Conservation (phyloP, 2,888 invertebrate species). For the Eulithis prunata region DNA sequence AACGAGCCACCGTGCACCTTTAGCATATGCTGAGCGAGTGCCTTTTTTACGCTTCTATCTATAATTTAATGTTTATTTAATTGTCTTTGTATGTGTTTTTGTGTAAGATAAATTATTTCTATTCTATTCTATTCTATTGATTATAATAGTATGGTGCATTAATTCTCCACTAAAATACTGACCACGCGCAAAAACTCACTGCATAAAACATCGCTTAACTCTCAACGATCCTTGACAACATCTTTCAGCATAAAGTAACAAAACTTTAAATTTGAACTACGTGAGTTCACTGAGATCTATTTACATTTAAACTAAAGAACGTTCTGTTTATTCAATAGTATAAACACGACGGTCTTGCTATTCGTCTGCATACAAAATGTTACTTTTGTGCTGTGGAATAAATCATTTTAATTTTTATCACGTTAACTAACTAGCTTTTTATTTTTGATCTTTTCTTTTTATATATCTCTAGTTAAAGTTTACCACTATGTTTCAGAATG, state of each 20-base stretch:
- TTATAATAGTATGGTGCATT: not conserved
- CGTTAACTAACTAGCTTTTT: too few relatives aligned
- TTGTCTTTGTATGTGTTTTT: too few relatives aligned
- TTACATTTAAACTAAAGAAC: slow-evolving; percentile 7
- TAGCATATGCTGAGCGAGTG: too few relatives aligned
- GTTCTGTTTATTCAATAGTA: slow-evolving; percentile 10
- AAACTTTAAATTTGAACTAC: slow-evolving; percentile 9
- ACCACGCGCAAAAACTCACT: not conserved
- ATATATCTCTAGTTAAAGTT: too few relatives aligned
- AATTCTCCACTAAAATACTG: not conserved
- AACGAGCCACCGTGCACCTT: too few relatives aligned
- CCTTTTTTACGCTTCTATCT: too few relatives aligned
- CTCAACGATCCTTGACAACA: slow-evolving; percentile 5
- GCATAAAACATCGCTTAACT: slow-evolving; percentile 3
- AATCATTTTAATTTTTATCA: not conserved
- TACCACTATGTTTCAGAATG: too few relatives aligned
- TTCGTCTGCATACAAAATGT: slow-evolving; percentile 12
- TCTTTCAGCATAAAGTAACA: slow-evolving; percentile 6
- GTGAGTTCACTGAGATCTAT: slow-evolving; percentile 14
- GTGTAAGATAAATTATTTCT: too few relatives aligned
- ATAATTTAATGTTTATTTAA: too few relatives aligned
- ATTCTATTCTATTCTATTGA: too few relatives aligned
- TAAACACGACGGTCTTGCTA: slow-evolving; percentile 2
- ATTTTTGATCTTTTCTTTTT: too few relatives aligned
- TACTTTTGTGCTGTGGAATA: not conserved